Evolutionary conservation across 1,140 invertebrate genomes (phyloP).

Genomic region (Oppia nitens): DNA sequence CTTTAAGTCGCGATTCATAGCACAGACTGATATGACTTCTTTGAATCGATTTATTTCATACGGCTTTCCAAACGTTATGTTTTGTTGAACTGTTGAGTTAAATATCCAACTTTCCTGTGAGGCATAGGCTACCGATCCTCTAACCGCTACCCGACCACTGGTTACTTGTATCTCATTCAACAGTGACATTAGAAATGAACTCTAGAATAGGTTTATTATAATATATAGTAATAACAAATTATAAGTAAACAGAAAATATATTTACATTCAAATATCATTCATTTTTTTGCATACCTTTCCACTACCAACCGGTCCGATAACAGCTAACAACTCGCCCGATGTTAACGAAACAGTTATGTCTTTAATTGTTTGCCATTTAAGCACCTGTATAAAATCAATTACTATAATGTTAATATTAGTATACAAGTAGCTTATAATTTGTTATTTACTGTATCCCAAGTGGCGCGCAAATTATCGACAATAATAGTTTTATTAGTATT

Average conservation of each 20-base stretch:
- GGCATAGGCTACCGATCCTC: slow-evolving; percentile 51
- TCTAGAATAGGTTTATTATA: slow-evolving; percentile 39
- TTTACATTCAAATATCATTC: too few relatives aligned
- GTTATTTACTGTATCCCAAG: background rate
- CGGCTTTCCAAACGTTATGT: slow-evolving; percentile 58
- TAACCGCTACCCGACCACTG: slow-evolving; percentile 22
- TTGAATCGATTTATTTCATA: slow-evolving; percentile 56
- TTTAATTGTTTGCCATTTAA: slow-evolving; percentile 12
- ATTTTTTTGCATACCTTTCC: too few relatives aligned
- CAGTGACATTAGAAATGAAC: slow-evolving; percentile 49
- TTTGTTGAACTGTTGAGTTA: slow-evolving; percentile 49
- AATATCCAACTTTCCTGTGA: slow-evolving; percentile 71
- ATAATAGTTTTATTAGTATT: background rate
- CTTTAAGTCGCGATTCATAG: slow-evolving; percentile 31
- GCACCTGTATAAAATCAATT: background rate
- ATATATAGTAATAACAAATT: slow-evolving; percentile 57
- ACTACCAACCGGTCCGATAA: slow-evolving; percentile 55
- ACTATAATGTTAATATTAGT: background rate
- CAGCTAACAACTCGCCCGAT: slow-evolving; percentile 38
- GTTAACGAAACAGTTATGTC: slow-evolving; percentile 14
- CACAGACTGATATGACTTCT: slow-evolving; percentile 37
- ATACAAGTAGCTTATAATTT: background rate
- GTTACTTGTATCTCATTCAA: slow-evolving; percentile 6
- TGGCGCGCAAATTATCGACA: background rate
- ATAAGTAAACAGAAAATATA: too few relatives aligned